A percentile compares a stretch with the other conserved stretches of the same genome.
These are phyloP conservation scores for Onychomys leucogaster DNA, from an alignment of 2,797 vertebrate species.

Conservation along the genomic window DNA sequence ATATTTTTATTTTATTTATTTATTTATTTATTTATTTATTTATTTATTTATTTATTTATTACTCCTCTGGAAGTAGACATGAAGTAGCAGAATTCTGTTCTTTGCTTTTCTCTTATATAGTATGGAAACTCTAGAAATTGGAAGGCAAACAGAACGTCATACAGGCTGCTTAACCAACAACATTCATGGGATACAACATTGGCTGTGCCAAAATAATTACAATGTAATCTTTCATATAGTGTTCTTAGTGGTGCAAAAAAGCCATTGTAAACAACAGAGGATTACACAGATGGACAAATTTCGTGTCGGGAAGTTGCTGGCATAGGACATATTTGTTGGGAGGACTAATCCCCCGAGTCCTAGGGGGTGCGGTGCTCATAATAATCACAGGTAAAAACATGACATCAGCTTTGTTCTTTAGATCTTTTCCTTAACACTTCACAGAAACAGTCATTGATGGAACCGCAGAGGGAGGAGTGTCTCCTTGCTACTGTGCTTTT, in stretches of 20 bases:
- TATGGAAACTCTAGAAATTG: neutral
- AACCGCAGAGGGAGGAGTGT: neutral
- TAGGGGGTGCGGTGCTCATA: constrained; percentile 13
- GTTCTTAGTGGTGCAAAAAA: constrained; percentile 49
- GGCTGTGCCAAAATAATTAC: constrained; percentile 39
- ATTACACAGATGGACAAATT: neutral
- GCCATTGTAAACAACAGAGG: constrained; percentile 13
- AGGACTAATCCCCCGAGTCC: constrained; percentile 19
- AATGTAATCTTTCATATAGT: constrained; percentile 45
- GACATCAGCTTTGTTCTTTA: constrained; percentile 42
- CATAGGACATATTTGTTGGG: constrained; percentile 24
- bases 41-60: constrained; percentile 2
- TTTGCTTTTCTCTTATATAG: neutral
- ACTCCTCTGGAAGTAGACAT: constrained; percentile 35
- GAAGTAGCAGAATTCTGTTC: constrained; percentile 1
- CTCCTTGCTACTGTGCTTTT: neutral
- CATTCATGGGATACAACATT: constrained; percentile 22
- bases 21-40: constrained; percentile 5
- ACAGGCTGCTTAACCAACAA: neutral
- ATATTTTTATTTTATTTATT: constrained; percentile 7
- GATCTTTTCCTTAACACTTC: constrained; percentile 58
- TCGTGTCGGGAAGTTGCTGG: neutral
- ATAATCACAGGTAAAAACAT: neutral
- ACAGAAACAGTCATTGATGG: constrained; percentile 69
- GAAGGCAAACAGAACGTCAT: neutral